Percentiles rank a stretch among this genome's conserved stretches.
Evolutionary conservation across 37 sponge, comb jelly and placozoan species (phyloP).

Genomic region (Axinella damicornis): DNA sequence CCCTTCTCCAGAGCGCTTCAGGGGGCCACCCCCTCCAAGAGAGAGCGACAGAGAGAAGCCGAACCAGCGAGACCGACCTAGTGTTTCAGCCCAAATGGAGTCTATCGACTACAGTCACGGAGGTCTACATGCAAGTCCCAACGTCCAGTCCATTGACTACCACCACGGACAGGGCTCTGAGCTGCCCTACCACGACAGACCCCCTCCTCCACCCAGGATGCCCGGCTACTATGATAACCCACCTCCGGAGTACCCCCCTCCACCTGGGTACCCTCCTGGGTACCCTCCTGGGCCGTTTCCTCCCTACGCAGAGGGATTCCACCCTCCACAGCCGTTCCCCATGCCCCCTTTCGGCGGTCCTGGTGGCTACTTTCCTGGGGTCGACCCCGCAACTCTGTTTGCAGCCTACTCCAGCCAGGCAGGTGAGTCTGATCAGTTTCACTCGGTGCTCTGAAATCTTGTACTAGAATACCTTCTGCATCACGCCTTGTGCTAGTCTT

Average conservation of each 20-base stretch:
- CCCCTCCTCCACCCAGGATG: background rate
- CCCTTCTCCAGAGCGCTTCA: background rate
- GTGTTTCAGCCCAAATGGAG: constrained; percentile 24
- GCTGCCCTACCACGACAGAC: background rate
- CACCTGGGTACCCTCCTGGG: background rate
- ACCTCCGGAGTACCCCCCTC: background rate
- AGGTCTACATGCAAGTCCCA: background rate
- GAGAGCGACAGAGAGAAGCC: background rate
- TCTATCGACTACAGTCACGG: constrained; percentile 66
- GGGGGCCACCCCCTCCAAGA: constrained; percentile 7
- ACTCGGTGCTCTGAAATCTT: no score
- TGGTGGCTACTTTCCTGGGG: constrained; percentile 18
- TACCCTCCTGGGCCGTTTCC: constrained; percentile 22
- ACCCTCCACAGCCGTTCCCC: no score
- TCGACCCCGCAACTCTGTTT: constrained; percentile 45
- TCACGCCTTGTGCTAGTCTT: no score
- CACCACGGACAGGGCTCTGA: constrained; percentile 30
- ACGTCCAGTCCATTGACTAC: constrained; percentile 54
- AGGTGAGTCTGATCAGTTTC: constrained; percentile 1
- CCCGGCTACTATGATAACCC: constrained; percentile 17
- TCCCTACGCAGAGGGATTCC: constrained; percentile 1
- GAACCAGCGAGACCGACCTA: background rate
- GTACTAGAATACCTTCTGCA: no score
- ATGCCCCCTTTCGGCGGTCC: background rate
- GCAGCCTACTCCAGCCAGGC: constrained; percentile 33